These are phyloP conservation scores for Chanos chanos DNA, from an alignment of 2,797 vertebrate species.

Conservation along the genomic window DNA sequence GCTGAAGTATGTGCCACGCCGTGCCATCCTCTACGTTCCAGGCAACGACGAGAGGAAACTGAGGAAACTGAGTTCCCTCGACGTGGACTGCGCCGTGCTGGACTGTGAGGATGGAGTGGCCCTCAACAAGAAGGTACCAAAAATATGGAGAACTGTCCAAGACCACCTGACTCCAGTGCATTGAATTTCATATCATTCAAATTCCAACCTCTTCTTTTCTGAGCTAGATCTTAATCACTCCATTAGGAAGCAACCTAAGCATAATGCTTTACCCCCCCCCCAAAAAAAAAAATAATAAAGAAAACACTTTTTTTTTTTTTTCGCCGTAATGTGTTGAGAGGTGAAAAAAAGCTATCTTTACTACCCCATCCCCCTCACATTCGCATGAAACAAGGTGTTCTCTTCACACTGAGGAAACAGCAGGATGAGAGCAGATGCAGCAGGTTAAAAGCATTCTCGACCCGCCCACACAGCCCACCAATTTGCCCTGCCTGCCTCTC, in stretches of 20 bases:
- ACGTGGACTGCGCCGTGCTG: slow-evolving; percentile 91
- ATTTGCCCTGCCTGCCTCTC: slow-evolving; percentile 71
- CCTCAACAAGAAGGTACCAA: slow-evolving; percentile 87
- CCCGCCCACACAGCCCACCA: slow-evolving; percentile 67
- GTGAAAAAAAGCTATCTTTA: slow-evolving; percentile 58
- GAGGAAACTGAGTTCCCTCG: slow-evolving; percentile 82
- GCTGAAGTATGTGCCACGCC: slow-evolving; percentile 83
- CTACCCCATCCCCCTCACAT: slow-evolving; percentile 64
- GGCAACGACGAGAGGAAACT: slow-evolving; percentile 94
- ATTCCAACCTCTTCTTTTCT: slow-evolving; percentile 59
- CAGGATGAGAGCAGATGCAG: slow-evolving; percentile 77
- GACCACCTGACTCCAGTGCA: too few relatives aligned
- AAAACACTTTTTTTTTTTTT: slow-evolving; percentile 70
- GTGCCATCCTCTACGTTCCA: slow-evolving; percentile 93
- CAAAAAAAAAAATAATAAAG: too few relatives aligned
- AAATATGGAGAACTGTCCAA: not conserved
- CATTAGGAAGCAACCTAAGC: slow-evolving; percentile 72
- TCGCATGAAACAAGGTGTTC: slow-evolving; percentile 80
- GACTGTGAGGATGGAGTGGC: slow-evolving; percentile 98
- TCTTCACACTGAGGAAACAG: slow-evolving; percentile 75
- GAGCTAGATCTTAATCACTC: slow-evolving; percentile 66
- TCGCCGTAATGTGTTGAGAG: slow-evolving; percentile 68
- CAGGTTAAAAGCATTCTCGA: slow-evolving; percentile 80
- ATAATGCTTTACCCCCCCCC: too few relatives aligned
- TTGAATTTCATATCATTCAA: slow-evolving; percentile 27